phyloP scores from a whole-genome alignment of 2,888 invertebrate species.

The Pandemis corylana region DNA sequence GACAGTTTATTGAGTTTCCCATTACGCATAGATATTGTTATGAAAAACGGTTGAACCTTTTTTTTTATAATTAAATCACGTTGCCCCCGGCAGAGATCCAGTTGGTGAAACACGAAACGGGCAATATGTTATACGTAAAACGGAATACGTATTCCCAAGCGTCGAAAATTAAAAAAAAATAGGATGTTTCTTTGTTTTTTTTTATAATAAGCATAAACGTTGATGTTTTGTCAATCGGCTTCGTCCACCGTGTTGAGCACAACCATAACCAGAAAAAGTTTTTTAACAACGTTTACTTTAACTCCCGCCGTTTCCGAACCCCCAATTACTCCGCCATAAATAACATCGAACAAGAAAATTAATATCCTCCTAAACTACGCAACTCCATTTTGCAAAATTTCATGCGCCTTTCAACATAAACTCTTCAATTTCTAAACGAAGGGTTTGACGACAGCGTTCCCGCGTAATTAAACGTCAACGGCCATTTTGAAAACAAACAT shows the following conservation, averaged over 20 bases:
- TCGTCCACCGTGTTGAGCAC: too few species aligned
- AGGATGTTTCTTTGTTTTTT: too few species aligned
- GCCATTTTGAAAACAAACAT: constrained; percentile 34
- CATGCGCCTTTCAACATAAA: constrained; percentile 18
- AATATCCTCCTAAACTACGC: constrained; percentile 21
- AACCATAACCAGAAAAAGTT: background rate
- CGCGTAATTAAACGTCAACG: constrained; percentile 74
- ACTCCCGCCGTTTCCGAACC: background rate
- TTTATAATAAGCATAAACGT: background rate
- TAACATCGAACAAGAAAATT: constrained; percentile 8
- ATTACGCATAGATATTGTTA: constrained; percentile 28
- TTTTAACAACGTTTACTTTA: background rate
- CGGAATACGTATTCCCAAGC: too few species aligned
- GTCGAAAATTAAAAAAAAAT: too few species aligned
- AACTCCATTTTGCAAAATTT: constrained; percentile 13
- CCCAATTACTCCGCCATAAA: background rate
- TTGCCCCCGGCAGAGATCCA: background rate
- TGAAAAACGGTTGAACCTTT: constrained; percentile 26
- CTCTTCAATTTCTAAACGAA: constrained; percentile 24
- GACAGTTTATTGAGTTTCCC: constrained; percentile 23
- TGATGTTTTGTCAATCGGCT: background rate
- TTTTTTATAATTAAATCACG: constrained; percentile 29
- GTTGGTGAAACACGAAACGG: constrained; percentile 15
- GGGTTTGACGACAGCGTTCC: constrained; percentile 48
- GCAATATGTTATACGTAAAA: background rate